Percentiles rank a stretch among this genome's conserved stretches.
phyloP scores from a whole-genome alignment of 2,888 invertebrate genomes.

The Pristionchus exspectatus region DNA sequence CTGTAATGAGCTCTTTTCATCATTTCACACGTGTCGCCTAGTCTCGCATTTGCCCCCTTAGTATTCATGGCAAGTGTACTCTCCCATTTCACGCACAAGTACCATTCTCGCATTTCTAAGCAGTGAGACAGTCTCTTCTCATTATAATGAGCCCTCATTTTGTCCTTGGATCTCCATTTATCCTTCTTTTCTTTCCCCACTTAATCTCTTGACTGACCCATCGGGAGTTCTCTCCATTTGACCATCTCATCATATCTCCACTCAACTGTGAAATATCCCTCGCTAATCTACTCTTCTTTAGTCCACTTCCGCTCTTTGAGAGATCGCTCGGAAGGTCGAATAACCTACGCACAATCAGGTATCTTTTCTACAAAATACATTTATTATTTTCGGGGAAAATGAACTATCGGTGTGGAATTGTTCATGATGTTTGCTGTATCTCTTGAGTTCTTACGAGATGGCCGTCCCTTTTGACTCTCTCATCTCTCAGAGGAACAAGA shows the following conservation, averaged over 20 bases:
- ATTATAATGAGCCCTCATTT: conserved; percentile 38
- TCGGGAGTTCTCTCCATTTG: conserved; percentile 41
- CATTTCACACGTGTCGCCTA: neutral
- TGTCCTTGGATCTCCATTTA: conserved; percentile 46
- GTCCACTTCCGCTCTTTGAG: conserved; percentile 20
- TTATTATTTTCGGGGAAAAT: neutral
- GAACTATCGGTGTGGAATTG: conserved; percentile 8
- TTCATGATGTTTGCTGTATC: conserved; percentile 27
- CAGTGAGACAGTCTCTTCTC: conserved; percentile 33
- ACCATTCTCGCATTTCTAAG: conserved; percentile 14
- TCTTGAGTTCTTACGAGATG: conserved; percentile 34
- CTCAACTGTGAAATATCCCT: conserved; percentile 43
- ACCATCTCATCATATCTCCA: conserved; percentile 44
- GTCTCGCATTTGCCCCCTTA: conserved; percentile 19
- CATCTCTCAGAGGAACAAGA: conserved; percentile 25
- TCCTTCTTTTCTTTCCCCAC: neutral
- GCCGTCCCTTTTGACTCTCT: conserved; percentile 35
- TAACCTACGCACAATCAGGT: neutral
- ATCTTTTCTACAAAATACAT: neutral
- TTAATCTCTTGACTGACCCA: conserved; percentile 34
- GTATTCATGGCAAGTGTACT: conserved; percentile 21
- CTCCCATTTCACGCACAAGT: neutral
- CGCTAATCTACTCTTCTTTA: conserved; percentile 17
- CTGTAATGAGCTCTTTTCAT: conserved; percentile 46
- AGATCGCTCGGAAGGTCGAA: neutral